Base-by-base conservation (phyloP, 2,113 vertebrate species). In the Colaptes auratus region DNA sequence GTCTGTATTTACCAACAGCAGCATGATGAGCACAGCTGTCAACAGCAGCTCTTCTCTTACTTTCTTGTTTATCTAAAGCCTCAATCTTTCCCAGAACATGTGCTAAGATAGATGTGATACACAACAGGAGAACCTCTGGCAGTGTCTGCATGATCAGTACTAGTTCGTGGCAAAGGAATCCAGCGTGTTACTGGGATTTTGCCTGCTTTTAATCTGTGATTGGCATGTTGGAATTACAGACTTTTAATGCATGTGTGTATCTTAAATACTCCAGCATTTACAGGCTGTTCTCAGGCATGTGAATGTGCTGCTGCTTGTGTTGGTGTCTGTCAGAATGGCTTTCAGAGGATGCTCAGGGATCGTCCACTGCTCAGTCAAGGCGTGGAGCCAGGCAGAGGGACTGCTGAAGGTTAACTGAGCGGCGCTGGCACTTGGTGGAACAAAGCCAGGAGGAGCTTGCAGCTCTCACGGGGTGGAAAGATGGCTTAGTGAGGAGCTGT, bases 381-480 rank as follows among this genome's bases (percentile, higher is more conserved):
- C 39, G 39, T 39, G 39, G 39, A 39, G 39, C 39, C 39, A 39
- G 39, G 39, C 39, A 39, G 39, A 39, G 89, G 48, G 79, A 71
- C 93, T 14, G 58, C 73, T 3, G 65, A 39, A 78, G 72, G 67
- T 89, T 95, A 85, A 66, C n/a, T 44, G 71, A 73, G 63, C 3
- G 4, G 70, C 80, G 65, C 85, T 92, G 95, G 89, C 85, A 36
- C 84, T 95, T 83, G 78, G 72, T 95, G 96, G 92, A 96, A 92
- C 15, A 0, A 33, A 76, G 86, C 95, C 92, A 94, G 71, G 92
- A 81, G 42, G 87, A 90, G 90, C 94, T 85, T 42, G 85, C 50
- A 71, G 86, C 88, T 78, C 63, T 89, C 80, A 2, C 6, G 2
- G 67, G 10, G 31, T 0, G 25, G 80, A 73, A 96, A 30, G 88